A percentile compares a stretch with the other conserved stretches of the same genome.
These are phyloP conservation scores for Calcarius lapponicus DNA, from an alignment of 2,797 vertebrate species.

Conservation along the genomic window DNA sequence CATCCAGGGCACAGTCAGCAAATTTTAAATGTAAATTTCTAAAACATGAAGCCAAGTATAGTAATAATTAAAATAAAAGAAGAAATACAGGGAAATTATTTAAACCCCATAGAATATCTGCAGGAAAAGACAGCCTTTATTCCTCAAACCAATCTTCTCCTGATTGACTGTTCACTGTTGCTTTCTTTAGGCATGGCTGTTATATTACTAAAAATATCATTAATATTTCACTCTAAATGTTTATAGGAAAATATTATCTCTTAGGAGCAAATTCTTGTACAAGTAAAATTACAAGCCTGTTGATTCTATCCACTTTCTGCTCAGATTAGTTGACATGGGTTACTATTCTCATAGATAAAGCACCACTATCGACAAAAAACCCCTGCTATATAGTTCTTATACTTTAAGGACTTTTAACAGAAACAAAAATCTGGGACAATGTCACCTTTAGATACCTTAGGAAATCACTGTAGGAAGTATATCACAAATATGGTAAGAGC, in stretches of 20 bases:
- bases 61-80: neutral
- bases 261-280: conserved; percentile 13
- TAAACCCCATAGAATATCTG: neutral
- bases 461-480: neutral
- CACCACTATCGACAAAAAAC: neutral
- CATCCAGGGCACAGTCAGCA: neutral
- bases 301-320: neutral
- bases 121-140: neutral
- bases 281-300: neutral
- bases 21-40: neutral
- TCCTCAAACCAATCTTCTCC: neutral
- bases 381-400: neutral
- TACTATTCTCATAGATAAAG: neutral
- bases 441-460: neutral
- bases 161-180: neutral
- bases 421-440: neutral
- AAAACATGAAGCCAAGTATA: neutral
- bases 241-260: neutral
- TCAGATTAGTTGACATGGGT: neutral
- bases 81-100: neutral
- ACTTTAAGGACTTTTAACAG: neutral
- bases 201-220: conserved; percentile 5
- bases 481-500: neutral
- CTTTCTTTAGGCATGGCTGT: neutral
- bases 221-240: neutral